phyloP scores from a whole-genome alignment of 2,797 vertebrate species.

The Syngnathus acus region DNA sequence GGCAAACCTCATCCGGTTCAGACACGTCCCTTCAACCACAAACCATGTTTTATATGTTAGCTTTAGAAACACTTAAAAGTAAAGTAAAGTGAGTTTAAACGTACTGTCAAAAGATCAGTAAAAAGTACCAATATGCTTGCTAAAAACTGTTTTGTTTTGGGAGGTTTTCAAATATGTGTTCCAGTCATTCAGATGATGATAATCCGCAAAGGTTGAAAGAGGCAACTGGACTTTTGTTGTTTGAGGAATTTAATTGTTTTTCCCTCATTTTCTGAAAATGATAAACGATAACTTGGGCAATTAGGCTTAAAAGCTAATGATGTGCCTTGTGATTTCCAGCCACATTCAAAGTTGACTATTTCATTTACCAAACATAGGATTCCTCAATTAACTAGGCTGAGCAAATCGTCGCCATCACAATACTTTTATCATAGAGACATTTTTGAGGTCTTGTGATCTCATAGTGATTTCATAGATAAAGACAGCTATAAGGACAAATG shows the following conservation, averaged over 20 bases:
- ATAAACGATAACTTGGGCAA: background rate
- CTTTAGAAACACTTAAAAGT: background rate
- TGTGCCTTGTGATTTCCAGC: background rate
- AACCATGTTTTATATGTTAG: background rate
- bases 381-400: background rate
- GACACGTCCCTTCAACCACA: constrained; percentile 20
- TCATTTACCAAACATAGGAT: background rate
- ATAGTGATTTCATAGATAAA: background rate
- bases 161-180: background rate
- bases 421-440: background rate
- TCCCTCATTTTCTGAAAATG: background rate
- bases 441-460: background rate
- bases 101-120: too few species aligned
- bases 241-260: background rate
- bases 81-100: background rate
- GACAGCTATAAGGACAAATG: too few species aligned
- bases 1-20: constrained; percentile 8
- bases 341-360: background rate
- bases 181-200: background rate
- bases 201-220: background rate
- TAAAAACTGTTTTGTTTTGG: background rate
- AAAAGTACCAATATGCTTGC: background rate
- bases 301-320: background rate
- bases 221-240: background rate
- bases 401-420: background rate